These are phyloP conservation scores for Unio pictorum DNA, from an alignment of 2,888 invertebrate genomes.

Conservation along the genomic window DNA sequence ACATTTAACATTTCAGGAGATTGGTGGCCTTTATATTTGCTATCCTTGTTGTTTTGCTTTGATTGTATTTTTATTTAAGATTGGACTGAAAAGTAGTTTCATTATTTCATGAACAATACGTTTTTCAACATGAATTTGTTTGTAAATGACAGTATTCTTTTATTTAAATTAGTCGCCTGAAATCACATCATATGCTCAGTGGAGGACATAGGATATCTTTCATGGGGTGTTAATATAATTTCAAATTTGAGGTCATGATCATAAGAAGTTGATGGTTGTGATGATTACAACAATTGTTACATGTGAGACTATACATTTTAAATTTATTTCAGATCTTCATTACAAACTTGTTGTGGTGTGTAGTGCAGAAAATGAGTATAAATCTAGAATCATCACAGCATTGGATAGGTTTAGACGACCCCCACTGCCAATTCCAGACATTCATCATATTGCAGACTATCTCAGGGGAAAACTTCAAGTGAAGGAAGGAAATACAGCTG, in stretches of 20 bases:
- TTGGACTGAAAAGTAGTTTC: too few relatives aligned
- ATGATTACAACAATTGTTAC: too few relatives aligned
- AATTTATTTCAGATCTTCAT: constrained; percentile 14
- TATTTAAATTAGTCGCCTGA: background rate
- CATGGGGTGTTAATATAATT: background rate
- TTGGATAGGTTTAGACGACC: constrained; percentile 23
- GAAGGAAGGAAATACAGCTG: constrained; percentile 10
- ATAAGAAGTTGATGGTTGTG: too few relatives aligned
- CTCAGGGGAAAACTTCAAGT: constrained; percentile 17
- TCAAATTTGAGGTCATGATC: too few relatives aligned
- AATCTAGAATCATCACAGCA: constrained; percentile 55
- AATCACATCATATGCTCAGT: background rate
- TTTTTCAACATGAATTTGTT: too few relatives aligned
- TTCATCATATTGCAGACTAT: constrained; percentile 7
- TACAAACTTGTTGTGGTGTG: constrained; percentile 58
- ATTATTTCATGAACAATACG: too few relatives aligned
- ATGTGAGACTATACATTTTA: background rate
- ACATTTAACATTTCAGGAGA: too few relatives aligned
- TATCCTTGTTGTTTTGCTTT: too few relatives aligned
- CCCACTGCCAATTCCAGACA: constrained; percentile 9
- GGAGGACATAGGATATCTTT: background rate
- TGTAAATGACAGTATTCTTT: too few relatives aligned
- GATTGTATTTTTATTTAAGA: too few relatives aligned
- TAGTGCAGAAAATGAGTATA: constrained; percentile 55
- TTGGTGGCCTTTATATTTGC: too few relatives aligned